These are phyloP conservation scores for Ginglymostoma cirratum DNA, from an alignment of 2,113 vertebrate species.

Conservation along the genomic window DNA sequence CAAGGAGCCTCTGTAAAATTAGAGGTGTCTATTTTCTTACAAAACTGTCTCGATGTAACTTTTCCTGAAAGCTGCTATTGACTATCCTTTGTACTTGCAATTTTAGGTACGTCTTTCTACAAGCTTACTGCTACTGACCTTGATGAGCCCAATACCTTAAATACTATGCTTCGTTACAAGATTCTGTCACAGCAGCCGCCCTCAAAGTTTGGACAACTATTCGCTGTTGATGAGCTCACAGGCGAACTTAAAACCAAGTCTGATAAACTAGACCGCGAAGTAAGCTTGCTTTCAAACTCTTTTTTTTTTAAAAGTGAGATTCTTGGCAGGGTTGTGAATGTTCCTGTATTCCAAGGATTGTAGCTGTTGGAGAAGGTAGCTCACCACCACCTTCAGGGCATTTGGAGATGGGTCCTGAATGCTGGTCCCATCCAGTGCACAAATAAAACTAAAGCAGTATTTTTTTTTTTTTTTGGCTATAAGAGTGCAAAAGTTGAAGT, in stretches of 20 bases:
- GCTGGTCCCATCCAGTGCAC: too few species aligned
- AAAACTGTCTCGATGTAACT: not conserved
- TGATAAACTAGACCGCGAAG: conserved; percentile 73
- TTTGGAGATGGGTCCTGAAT: too few species aligned
- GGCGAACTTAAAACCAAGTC: conserved; percentile 60
- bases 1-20: not conserved
- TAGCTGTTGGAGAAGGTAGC: too few species aligned
- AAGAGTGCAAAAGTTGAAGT: not conserved
- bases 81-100: not conserved
- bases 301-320: too few species aligned
- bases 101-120: conserved; percentile 63
- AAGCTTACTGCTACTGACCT: conserved; percentile 64
- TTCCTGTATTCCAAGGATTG: too few species aligned
- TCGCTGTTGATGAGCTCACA: conserved; percentile 56
- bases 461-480: not conserved
- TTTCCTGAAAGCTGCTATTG: not conserved
- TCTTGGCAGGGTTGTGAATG: too few species aligned
- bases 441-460: too few species aligned
- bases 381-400: too few species aligned
- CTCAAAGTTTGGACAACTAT: conserved; percentile 42
- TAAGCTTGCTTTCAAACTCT: conserved; percentile 43
- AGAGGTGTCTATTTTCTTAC: too few species aligned
- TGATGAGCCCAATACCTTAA: conserved; percentile 55
- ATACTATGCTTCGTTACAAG: conserved; percentile 61
- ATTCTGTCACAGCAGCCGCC: conserved; percentile 54